These are phyloP conservation scores for Andrena bicolor DNA, from an alignment of 2,888 invertebrate genomes.

Conservation along the genomic window DNA sequence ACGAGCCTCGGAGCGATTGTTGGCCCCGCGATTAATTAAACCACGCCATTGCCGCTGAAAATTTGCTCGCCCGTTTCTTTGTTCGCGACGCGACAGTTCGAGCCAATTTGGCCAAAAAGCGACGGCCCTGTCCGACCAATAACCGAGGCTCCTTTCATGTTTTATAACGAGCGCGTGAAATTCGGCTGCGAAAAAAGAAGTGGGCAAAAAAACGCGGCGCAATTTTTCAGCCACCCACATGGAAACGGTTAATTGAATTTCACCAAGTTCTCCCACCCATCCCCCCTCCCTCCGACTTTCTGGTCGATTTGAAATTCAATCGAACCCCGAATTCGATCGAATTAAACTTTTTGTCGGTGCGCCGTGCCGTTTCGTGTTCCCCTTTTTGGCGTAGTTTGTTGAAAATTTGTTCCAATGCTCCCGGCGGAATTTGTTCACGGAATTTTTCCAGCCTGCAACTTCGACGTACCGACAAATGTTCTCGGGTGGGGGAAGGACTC, in stretches of 20 bases:
- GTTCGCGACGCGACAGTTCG: conserved; percentile 13
- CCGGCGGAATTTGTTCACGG: background rate
- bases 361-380: conserved; percentile 12
- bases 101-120: conserved; percentile 30
- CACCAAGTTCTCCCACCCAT: conserved; percentile 4
- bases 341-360: conserved; percentile 23
- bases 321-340: conserved; percentile 41
- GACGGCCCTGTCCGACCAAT: conserved; percentile 3
- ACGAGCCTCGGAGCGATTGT: conserved; percentile 10
- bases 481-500: no score
- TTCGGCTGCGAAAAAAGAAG: background rate
- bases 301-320: conserved; percentile 37
- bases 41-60: background rate
- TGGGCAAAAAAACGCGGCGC: background rate
- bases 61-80: conserved; percentile 28
- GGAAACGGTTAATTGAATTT: conserved; percentile 38
- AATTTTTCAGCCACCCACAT: conserved; percentile 3
- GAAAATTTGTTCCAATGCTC: background rate
- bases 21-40: conserved; percentile 34
- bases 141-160: conserved; percentile 27
- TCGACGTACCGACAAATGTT: background rate
- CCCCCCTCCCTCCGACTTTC: conserved; percentile 6
- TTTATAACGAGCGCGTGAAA: conserved; percentile 31
- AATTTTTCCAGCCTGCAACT: background rate
- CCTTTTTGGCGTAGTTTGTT: conserved; percentile 10